phyloP scores from a whole-genome alignment of 53 echinoderm and acorn worm species.

The Pentamera pediparva region DNA sequence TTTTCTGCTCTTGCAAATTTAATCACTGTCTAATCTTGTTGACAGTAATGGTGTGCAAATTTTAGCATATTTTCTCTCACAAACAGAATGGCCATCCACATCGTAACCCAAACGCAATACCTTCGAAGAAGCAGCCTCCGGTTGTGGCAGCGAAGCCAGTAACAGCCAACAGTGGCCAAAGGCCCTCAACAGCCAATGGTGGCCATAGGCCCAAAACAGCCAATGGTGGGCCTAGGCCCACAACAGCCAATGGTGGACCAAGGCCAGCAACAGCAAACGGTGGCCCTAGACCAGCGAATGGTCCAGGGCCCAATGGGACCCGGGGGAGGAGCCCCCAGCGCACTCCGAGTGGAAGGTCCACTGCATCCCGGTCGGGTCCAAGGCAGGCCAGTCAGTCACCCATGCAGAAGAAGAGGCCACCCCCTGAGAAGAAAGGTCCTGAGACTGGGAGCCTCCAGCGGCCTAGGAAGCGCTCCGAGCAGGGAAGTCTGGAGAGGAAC shows the following conservation, averaged over 20 bases:
- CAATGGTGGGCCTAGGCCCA: neutral
- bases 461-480: neutral
- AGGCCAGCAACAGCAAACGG: neutral
- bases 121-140: constrained; percentile 9
- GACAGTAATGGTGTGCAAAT: no score
- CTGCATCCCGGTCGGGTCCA: no score
- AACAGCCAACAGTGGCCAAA: neutral
- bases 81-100: neutral
- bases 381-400: constrained; percentile 11
- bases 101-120: neutral
- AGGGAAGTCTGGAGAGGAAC: neutral
- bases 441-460: constrained; percentile 12
- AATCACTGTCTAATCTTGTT: neutral
- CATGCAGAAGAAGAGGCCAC: neutral
- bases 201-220: neutral
- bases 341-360: neutral
- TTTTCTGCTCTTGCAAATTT: no score
- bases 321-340: constrained; percentile 7
- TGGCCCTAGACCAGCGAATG: neutral
- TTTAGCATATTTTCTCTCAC: neutral
- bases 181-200: neutral
- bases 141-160: constrained; percentile 12
- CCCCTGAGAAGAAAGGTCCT: neutral
- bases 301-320: neutral
- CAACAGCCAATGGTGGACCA: neutral